phyloP scores from a whole-genome alignment of 2,797 vertebrate genomes.

The Hydrolagus colliei region DNA sequence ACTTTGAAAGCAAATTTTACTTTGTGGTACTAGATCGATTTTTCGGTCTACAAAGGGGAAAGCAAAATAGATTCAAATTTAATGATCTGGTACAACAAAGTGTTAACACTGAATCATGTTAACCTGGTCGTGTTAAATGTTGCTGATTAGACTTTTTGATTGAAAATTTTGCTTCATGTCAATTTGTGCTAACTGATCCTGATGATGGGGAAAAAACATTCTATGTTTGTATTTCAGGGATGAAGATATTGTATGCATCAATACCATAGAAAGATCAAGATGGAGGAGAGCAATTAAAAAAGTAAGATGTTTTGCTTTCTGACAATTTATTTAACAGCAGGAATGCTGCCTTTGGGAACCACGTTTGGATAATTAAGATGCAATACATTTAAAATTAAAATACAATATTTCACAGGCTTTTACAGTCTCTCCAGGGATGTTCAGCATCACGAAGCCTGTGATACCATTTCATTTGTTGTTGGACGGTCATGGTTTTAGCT shows the following conservation, averaged over 20 bases:
- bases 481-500: no score
- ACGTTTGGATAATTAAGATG: no score
- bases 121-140: background rate
- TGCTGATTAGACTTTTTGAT: background rate
- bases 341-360: no score
- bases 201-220: background rate
- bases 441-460: no score
- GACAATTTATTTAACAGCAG: no score
- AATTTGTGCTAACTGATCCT: background rate
- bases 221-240: constrained; percentile 37
- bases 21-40: background rate
- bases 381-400: no score
- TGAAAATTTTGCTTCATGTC: background rate
- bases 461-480: no score
- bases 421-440: no score
- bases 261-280: constrained; percentile 45
- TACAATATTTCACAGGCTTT: no score
- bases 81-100: no score
- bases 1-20: background rate
- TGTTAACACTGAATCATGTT: background rate
- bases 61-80: no score
- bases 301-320: constrained; percentile 40
- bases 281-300: constrained; percentile 51
- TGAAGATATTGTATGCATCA: constrained; percentile 36
- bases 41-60: background rate